Percentiles rank a stretch among this genome's conserved stretches.
phyloP scores from a whole-genome alignment of 2,113 vertebrate genomes.

The Cololabis saira region DNA sequence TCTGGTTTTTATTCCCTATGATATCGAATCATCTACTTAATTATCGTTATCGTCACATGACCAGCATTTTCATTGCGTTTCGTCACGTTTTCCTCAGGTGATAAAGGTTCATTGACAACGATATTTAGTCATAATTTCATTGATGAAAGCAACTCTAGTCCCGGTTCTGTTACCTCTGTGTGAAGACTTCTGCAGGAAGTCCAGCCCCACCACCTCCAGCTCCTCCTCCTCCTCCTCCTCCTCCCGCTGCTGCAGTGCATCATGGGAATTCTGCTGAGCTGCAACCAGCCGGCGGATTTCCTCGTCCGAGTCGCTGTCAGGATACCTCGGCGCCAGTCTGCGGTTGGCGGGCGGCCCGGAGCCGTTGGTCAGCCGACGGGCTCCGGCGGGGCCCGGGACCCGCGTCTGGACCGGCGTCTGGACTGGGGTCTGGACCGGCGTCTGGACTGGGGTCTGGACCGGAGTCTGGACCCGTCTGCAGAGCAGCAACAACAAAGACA shows the following conservation, averaged over 20 bases:
- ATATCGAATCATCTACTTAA: no score
- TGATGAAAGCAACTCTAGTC: no score
- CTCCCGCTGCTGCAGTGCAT: slow-evolving; percentile 21
- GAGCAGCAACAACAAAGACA: background rate
- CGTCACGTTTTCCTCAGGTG: no score
- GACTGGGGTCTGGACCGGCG: background rate
- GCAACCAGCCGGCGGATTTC: slow-evolving; percentile 78
- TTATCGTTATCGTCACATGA: no score
- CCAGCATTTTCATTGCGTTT: no score
- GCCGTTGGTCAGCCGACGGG: slow-evolving; percentile 21
- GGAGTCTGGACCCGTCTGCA: slow-evolving; percentile 23
- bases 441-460: no score
- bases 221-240: slow-evolving; percentile 45
- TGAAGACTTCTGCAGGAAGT: slow-evolving; percentile 79
- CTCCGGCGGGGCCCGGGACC: background rate
- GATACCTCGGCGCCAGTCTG: slow-evolving; percentile 21
- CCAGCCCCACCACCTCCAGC: slow-evolving; percentile 86
- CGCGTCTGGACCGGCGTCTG: background rate
- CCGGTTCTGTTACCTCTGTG: slow-evolving; percentile 34
- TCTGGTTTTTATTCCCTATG: no score
- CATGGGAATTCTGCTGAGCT: slow-evolving; percentile 57
- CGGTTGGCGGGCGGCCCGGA: background rate
- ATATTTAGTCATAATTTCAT: no score
- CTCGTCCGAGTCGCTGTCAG: slow-evolving; percentile 84
- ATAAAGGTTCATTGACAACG: no score